Percentiles rank a stretch among this genome's conserved stretches.
Conservation (phyloP, 2,113 vertebrate genomes). For the Ciconia boyciana region DNA sequence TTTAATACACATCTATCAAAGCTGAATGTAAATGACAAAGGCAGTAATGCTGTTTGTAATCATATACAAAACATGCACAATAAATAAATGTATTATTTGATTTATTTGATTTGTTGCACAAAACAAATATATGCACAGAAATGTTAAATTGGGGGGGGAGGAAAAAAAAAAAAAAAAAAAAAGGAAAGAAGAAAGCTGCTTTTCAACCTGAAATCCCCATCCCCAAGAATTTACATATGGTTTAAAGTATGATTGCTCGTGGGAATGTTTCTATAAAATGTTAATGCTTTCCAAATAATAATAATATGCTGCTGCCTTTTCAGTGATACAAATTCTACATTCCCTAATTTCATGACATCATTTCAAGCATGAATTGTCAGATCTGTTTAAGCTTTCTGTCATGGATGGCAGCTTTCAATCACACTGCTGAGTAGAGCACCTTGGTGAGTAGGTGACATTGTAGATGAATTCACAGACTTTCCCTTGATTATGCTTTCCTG, state of each 20-base stretch:
- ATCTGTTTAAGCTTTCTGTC: not conserved
- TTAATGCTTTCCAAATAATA: not conserved
- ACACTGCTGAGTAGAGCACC: not conserved
- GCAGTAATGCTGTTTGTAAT: not conserved
- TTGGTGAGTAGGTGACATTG: not conserved
- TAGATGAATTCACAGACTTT: not conserved
- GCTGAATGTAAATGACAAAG: not conserved
- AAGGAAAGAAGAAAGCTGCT: not conserved
- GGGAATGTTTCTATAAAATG: not conserved
- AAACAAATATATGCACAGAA: not conserved
- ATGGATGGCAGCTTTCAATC: not conserved
- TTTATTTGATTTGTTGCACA: not conserved
- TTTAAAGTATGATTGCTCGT: not conserved
- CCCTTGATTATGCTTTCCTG: not conserved
- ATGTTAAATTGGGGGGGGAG: not conserved
- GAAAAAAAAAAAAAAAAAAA: not conserved
- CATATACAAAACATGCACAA: not conserved
- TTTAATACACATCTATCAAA: not conserved
- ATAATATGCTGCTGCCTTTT: not conserved
- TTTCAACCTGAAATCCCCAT: not conserved
- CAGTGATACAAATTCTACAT: not conserved
- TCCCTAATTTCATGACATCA: not conserved
- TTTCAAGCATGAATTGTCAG: not conserved
- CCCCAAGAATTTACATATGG: not conserved
- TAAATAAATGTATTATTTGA: not conserved